These are phyloP conservation scores for Rhinogobio ventralis DNA, from an alignment of 2,797 vertebrate species.

Conservation along the genomic window DNA sequence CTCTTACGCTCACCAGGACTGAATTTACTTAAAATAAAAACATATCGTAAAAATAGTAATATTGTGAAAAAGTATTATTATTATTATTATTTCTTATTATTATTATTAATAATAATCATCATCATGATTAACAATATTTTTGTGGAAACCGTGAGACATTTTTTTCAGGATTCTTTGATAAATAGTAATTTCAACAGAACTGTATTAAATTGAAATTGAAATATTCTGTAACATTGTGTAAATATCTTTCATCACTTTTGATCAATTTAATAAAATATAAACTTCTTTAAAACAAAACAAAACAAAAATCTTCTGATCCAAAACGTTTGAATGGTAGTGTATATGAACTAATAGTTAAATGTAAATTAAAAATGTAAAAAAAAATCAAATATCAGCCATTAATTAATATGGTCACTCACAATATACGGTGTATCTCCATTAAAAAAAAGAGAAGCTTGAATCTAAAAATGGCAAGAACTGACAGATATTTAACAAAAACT, in stretches of 20 bases:
- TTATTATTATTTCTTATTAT: too few species aligned
- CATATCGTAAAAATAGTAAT: not conserved
- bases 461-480: not conserved
- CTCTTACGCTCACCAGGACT: not conserved
- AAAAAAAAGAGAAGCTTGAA: too few species aligned
- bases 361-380: not conserved
- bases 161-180: too few species aligned
- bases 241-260: not conserved
- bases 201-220: not conserved
- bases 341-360: not conserved
- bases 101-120: too few species aligned
- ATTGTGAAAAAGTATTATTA: too few species aligned
- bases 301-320: not conserved
- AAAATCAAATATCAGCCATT: not conserved
- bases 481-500: not conserved
- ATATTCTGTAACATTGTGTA: not conserved
- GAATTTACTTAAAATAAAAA: not conserved
- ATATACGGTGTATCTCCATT: not conserved
- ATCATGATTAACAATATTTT: too few species aligned
- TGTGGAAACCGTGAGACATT: too few species aligned
- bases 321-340: not conserved
- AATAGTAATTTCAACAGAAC: not conserved
- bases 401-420: not conserved
- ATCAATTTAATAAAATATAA: not conserved
- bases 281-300: not conserved